Evolutionary conservation across 2,888 invertebrate genomes (phyloP).

Genomic region (Amiota communis): DNA sequence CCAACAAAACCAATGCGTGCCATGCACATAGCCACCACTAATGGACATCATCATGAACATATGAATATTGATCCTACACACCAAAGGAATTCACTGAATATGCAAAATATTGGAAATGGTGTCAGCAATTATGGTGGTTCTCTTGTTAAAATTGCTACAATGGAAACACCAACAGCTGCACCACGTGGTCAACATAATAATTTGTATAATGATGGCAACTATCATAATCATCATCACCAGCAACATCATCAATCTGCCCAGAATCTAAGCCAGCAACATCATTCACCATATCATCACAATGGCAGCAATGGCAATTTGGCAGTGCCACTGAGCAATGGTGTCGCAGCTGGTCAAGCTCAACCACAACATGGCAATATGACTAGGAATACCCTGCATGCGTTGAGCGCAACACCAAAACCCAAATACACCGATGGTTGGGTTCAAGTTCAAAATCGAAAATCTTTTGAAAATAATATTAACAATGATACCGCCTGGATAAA

Average conservation of each 20-base stretch:
- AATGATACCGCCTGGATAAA: constrained; percentile 72
- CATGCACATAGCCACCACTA: constrained; percentile 57
- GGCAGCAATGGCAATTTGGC: constrained; percentile 16
- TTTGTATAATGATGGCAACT: constrained; percentile 35
- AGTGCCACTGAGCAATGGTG: constrained; percentile 9
- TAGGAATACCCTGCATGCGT: constrained; percentile 79
- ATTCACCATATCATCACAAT: neutral
- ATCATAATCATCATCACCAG: neutral
- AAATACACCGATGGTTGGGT: constrained; percentile 78
- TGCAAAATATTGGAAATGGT: constrained; percentile 34
- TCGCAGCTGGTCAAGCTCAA: constrained; percentile 1
- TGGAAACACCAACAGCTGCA: constrained; percentile 45
- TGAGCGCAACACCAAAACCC: constrained; percentile 86
- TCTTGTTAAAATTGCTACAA: constrained; percentile 65
- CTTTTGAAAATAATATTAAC: constrained; percentile 58
- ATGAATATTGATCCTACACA: constrained; percentile 51
- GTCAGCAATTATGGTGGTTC: constrained; percentile 60
- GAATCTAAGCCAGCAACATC: constrained; percentile 48
- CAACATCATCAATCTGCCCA: constrained; percentile 66
- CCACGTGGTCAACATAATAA: constrained; percentile 41
- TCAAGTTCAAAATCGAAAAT: constrained; percentile 69
- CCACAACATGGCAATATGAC: constrained; percentile 77
- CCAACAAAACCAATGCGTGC: constrained; percentile 76
- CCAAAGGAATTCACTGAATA: constrained; percentile 51
- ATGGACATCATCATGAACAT: constrained; percentile 46